These are phyloP conservation scores for Maccullochella peelii DNA, from an alignment of 2,113 vertebrate species.

Conservation along the genomic window DNA sequence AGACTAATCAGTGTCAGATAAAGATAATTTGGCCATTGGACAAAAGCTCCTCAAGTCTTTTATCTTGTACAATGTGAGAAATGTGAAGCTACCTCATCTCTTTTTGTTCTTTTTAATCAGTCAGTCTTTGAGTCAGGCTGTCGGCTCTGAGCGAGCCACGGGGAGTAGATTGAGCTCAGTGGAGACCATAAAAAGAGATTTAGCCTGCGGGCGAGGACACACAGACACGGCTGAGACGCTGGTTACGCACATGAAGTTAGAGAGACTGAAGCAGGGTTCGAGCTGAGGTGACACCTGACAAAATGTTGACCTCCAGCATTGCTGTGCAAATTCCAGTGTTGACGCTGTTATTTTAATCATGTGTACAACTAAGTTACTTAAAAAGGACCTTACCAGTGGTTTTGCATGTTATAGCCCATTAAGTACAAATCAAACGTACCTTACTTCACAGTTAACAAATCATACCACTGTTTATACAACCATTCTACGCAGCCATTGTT, in stretches of 20 bases:
- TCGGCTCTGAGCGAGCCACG: not conserved
- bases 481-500: not conserved
- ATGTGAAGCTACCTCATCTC: constrained; percentile 15
- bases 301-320: constrained; percentile 43
- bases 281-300: constrained; percentile 57
- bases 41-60: not conserved
- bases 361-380: not conserved
- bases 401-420: not conserved
- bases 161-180: not conserved
- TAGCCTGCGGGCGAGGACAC: constrained; percentile 29
- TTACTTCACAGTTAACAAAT: not conserved
- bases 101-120: constrained; percentile 31
- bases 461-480: not conserved
- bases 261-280: constrained; percentile 29
- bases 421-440: not conserved
- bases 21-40: not conserved
- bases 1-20: constrained; percentile 8
- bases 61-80: constrained; percentile 4
- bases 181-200: constrained; percentile 22
- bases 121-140: not conserved
- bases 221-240: constrained; percentile 29
- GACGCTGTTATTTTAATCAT: not conserved
- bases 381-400: not conserved
- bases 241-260: constrained; percentile 36
- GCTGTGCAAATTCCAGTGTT: not conserved